Conservation (phyloP, 1,140 invertebrate genomes). For the Zeugodacus cucurbitae region DNA sequence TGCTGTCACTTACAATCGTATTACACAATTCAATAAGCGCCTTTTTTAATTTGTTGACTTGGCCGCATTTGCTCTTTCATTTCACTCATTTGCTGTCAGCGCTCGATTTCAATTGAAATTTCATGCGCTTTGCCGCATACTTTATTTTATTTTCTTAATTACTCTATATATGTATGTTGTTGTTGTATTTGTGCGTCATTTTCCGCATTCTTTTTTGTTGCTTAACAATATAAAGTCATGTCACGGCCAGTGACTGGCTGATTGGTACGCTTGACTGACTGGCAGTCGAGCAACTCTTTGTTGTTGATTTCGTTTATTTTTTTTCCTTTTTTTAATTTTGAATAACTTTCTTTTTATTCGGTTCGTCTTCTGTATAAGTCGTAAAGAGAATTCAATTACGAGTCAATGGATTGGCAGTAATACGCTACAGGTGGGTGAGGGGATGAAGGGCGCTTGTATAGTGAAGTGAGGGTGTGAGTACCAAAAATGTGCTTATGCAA, state of each 20-base stretch:
- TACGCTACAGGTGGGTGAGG: neutral
- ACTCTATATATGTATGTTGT: neutral
- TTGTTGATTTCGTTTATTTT: too few species aligned
- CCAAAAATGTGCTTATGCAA: too few species aligned
- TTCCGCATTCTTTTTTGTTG: neutral
- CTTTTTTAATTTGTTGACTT: constrained; percentile 3
- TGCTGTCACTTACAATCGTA: neutral
- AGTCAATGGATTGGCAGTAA: neutral
- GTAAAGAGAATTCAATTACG: constrained; percentile 17
- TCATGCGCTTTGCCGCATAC: neutral
- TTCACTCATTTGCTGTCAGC: constrained; percentile 7
- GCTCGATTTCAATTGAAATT: neutral
- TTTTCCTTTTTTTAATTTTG: neutral
- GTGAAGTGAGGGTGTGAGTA: neutral
- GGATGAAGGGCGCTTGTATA: neutral
- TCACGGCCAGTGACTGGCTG: neutral
- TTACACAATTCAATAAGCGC: neutral
- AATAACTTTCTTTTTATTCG: neutral
- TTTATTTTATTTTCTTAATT: constrained; percentile 14
- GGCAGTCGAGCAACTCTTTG: neutral
- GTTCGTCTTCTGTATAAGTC: neutral
- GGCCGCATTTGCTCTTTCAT: neutral
- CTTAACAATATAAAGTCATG: constrained; percentile 6
- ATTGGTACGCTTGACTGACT: neutral
- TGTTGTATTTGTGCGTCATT: neutral